A percentile compares a stretch with the other conserved stretches of the same genome.
These are phyloP conservation scores for Dicyrtomina minuta DNA, from an alignment of 2,888 invertebrate genomes.

Conservation along the genomic window DNA sequence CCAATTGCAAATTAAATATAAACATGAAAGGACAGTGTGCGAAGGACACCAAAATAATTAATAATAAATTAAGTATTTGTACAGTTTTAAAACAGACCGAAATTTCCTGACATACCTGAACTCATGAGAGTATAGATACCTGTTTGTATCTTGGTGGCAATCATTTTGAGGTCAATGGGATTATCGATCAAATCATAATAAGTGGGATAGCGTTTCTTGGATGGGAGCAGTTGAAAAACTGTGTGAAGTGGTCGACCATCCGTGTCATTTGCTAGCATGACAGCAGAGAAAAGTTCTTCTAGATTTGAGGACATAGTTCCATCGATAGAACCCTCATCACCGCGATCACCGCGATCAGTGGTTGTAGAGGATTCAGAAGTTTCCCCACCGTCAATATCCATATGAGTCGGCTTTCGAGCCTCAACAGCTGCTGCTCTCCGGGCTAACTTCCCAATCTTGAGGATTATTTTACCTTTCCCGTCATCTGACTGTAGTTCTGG, in stretches of 20 bases:
- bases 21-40: neutral
- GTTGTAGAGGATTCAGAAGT: slow-evolving; percentile 71
- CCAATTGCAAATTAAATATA: slow-evolving; percentile 1
- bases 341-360: slow-evolving; percentile 69
- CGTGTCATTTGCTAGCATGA: slow-evolving; percentile 81
- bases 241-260: slow-evolving; percentile 78
- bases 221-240: slow-evolving; percentile 88
- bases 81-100: too few relatives aligned
- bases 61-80: too few relatives aligned
- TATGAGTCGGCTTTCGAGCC: slow-evolving; percentile 56
- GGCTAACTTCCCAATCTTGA: slow-evolving; percentile 61
- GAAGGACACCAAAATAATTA: neutral
- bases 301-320: slow-evolving; percentile 61
- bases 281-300: slow-evolving; percentile 85
- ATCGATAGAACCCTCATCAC: slow-evolving; percentile 49
- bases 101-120: slow-evolving; percentile 11
- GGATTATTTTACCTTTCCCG: slow-evolving; percentile 61
- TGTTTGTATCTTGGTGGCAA: slow-evolving; percentile 86
- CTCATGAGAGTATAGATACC: slow-evolving; percentile 33
- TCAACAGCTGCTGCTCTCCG: slow-evolving; percentile 55
- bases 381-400: slow-evolving; percentile 64
- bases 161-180: slow-evolving; percentile 91
- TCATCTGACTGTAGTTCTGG: slow-evolving; percentile 58
- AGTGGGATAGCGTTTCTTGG: slow-evolving; percentile 88
- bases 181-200: slow-evolving; percentile 92